phyloP scores from a whole-genome alignment of 1,140 invertebrate genomes.

The Diprion similis region DNA sequence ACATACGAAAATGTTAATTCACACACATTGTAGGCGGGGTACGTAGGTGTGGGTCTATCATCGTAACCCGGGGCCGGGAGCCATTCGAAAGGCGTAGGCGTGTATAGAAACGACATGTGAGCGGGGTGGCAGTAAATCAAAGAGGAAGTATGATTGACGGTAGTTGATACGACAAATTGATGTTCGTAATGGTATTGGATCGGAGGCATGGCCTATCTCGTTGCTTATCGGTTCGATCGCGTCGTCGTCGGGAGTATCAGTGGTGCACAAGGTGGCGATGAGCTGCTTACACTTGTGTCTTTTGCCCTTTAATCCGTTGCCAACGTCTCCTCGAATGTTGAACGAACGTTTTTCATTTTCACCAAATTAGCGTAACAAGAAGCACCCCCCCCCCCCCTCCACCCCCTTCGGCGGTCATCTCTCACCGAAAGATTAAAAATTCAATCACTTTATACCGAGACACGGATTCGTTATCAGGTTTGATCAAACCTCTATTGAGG shows the following conservation, averaged over 20 bases:
- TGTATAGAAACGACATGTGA: background rate
- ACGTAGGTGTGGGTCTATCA: background rate
- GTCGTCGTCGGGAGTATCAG: background rate
- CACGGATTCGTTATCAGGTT: no score
- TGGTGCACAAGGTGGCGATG: background rate
- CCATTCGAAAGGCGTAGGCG: background rate
- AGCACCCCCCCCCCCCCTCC: no score
- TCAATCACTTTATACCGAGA: no score
- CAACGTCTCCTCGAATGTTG: no score
- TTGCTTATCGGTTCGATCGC: conserved; percentile 2
- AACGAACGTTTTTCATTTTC: no score
- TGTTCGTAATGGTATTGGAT: background rate
- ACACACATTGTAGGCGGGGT: no score
- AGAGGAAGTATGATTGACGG: background rate
- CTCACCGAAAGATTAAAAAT: no score
- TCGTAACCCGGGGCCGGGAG: background rate
- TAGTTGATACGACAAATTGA: conserved; percentile 5
- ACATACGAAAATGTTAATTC: background rate
- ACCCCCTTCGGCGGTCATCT: no score
- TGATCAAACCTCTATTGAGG: no score
- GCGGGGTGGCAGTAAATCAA: background rate
- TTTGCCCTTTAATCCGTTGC: no score
- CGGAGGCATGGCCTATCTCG: background rate
- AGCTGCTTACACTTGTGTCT: background rate
- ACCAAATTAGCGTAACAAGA: no score